A percentile compares a stretch with the other conserved stretches of the same genome.
Conservation (phyloP, 2,113 vertebrate genomes). For the Corythoichthys haematopterus region DNA sequence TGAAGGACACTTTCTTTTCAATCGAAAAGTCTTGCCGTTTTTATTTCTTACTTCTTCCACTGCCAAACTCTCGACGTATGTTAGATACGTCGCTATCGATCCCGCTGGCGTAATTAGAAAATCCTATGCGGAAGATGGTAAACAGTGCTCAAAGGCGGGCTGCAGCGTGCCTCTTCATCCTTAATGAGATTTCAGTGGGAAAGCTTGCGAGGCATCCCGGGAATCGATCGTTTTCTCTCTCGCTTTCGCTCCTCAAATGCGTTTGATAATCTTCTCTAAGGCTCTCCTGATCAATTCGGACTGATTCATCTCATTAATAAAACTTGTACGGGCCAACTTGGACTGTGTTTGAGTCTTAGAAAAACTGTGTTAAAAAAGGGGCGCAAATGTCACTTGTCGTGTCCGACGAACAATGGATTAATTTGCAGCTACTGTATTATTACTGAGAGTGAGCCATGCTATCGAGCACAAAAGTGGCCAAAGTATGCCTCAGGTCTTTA, state of each 20-base stretch:
- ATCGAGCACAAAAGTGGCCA: not conserved
- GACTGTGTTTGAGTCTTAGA: conserved; percentile 39
- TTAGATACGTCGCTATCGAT: conserved; percentile 58
- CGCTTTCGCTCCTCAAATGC: conserved; percentile 56
- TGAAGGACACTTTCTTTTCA: conserved; percentile 39
- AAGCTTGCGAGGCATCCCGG: conserved; percentile 57
- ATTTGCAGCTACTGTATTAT: conserved; percentile 12
- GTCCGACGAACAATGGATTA: conserved; percentile 13
- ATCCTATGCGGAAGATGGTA: conserved; percentile 59
- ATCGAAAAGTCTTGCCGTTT: conserved; percentile 37
- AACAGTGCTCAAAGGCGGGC: conserved; percentile 60
- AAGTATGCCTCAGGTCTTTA: not conserved
- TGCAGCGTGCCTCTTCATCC: conserved; percentile 55
- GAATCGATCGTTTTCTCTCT: conserved; percentile 65
- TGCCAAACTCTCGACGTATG: conserved; percentile 19
- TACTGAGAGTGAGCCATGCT: not conserved
- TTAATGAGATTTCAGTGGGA: conserved; percentile 69
- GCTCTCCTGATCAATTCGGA: conserved; percentile 59
- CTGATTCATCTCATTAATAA: conserved; percentile 65
- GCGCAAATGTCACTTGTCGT: conserved; percentile 18
- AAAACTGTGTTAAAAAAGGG: conserved; percentile 37
- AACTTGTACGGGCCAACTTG: conserved; percentile 46
- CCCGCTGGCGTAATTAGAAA: conserved; percentile 62
- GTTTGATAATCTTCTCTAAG: conserved; percentile 71
- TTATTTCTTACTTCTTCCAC: conserved; percentile 40